A percentile compares a stretch with the other conserved stretches of the same genome.
Conservation (phyloP, 1,140 invertebrate genomes). For the Schmidtea mediterranea region DNA sequence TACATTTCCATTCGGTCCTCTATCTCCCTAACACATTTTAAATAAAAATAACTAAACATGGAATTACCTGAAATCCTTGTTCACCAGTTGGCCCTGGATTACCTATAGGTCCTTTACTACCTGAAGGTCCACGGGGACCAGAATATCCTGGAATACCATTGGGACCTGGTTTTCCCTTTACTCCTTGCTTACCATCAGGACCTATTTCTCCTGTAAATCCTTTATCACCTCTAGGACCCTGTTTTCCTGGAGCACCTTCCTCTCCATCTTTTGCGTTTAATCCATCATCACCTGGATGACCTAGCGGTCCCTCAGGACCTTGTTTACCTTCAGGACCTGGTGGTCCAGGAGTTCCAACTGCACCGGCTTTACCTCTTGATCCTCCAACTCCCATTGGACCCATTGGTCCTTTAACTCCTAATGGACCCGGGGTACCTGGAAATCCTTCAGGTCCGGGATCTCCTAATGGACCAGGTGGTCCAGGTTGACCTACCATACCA, state of each 20-base stretch:
- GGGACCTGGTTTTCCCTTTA: not conserved
- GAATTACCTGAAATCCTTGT: not conserved
- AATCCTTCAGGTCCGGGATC: constrained; percentile 10
- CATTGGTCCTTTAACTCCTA: constrained; percentile 6
- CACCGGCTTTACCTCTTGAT: not conserved
- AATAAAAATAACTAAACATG: not conserved
- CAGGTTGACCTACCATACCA: constrained; percentile 4
- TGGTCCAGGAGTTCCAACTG: not conserved
- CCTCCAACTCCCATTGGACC: constrained; percentile 5
- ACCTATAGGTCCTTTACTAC: constrained; percentile 2
- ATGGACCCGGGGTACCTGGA: constrained; percentile 7
- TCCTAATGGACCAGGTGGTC: constrained; percentile 3
- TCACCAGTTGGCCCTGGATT: constrained; percentile 5
- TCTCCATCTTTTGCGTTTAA: not conserved
- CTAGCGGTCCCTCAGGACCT: not conserved
- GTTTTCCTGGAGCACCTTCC: not conserved
- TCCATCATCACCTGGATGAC: not conserved
- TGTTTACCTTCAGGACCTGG: not conserved
- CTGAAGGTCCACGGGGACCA: constrained; percentile 2
- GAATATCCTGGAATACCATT: not conserved
- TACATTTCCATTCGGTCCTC: not conserved
- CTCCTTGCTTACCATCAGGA: constrained; percentile 1
- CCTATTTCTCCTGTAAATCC: constrained; percentile 4
- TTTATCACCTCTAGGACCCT: not conserved
- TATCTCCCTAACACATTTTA: not conserved